phyloP scores from a whole-genome alignment of 2,113 vertebrate species.

The Calidris pygmaea region DNA sequence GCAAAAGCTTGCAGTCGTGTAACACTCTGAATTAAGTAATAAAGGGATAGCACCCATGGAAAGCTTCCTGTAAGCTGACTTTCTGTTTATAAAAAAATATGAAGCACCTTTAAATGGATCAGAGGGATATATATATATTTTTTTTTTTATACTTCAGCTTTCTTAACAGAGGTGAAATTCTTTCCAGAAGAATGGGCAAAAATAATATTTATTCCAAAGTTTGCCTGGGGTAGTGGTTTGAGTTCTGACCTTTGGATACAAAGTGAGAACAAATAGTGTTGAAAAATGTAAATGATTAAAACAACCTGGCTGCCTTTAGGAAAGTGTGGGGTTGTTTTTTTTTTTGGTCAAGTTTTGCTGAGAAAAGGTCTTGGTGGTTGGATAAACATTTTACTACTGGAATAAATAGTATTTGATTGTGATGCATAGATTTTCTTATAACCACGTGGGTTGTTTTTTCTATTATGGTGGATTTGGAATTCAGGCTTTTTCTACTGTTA shows the following conservation, averaged over 20 bases:
- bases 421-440: neutral
- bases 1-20: neutral
- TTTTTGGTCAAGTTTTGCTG: constrained; percentile 20
- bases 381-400: neutral
- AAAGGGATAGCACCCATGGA: neutral
- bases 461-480: neutral
- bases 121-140: neutral
- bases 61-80: neutral
- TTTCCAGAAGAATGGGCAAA: constrained; percentile 41
- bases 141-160: neutral
- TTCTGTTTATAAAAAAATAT: neutral
- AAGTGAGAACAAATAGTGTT: constrained; percentile 66
- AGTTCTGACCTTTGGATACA: constrained; percentile 77
- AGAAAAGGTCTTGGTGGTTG: neutral
- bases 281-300: constrained; percentile 52
- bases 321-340: neutral
- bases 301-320: constrained; percentile 8
- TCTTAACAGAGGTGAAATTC: neutral
- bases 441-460: neutral
- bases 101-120: neutral
- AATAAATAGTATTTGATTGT: neutral
- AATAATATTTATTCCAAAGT: constrained; percentile 68
- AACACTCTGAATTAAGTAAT: neutral
- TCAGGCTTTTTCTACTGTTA: neutral
- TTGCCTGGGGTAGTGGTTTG: constrained; percentile 67